Evolutionary conservation across 2,888 invertebrate species (phyloP).

Genomic region (Panorpa germanica): DNA sequence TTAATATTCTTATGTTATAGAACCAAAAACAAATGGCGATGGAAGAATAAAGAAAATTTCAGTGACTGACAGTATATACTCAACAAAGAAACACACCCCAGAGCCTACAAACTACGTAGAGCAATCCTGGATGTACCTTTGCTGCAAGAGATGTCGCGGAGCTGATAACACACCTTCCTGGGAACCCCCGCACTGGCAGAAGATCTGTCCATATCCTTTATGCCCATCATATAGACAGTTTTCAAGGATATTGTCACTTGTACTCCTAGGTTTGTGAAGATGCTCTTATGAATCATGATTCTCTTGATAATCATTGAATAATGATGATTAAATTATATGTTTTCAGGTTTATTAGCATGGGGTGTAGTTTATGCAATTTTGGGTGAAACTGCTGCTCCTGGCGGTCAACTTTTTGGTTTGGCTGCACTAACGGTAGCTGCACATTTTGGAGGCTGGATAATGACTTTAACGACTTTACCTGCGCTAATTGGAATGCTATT

Average conservation of each 20-base stretch:
- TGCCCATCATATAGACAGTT: slow-evolving; percentile 72
- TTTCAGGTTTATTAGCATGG: slow-evolving; percentile 48
- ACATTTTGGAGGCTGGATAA: slow-evolving; percentile 66
- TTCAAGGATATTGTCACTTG: slow-evolving; percentile 53
- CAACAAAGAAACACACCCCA: slow-evolving; percentile 15
- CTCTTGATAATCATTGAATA: background rate
- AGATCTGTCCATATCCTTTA: slow-evolving; percentile 65
- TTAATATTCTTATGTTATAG: too few relatives aligned
- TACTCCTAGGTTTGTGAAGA: slow-evolving; percentile 40
- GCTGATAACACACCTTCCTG: slow-evolving; percentile 51
- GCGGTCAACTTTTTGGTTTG: slow-evolving; percentile 64
- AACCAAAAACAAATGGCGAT: too few relatives aligned
- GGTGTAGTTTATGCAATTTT: slow-evolving; percentile 56
- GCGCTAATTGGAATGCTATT: slow-evolving; percentile 75
- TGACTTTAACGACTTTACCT: slow-evolving; percentile 62
- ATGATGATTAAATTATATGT: background rate
- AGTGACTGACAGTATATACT: too few relatives aligned
- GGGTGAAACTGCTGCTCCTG: slow-evolving; percentile 60
- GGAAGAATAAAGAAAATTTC: too few relatives aligned
- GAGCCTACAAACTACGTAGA: slow-evolving; percentile 18
- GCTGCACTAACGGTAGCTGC: slow-evolving; percentile 57
- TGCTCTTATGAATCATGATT: background rate
- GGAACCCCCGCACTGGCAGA: slow-evolving; percentile 67
- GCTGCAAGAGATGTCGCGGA: slow-evolving; percentile 60
- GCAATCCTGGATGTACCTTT: slow-evolving; percentile 62